Conservation (phyloP, 2,888 invertebrate species). For the Melanchra persicariae region DNA sequence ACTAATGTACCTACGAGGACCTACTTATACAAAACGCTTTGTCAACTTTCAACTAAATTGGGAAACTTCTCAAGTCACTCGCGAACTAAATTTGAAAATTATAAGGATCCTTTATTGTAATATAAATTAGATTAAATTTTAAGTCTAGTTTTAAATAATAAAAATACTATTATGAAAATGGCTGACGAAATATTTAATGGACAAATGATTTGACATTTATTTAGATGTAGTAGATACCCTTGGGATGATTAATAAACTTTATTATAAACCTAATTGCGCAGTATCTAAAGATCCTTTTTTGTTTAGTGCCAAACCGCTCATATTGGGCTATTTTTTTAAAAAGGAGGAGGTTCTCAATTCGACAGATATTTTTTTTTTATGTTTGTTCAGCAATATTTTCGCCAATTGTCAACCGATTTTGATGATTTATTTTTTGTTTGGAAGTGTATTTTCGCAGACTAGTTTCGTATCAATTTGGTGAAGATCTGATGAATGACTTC, state of each 20-base stretch:
- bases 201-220: neutral
- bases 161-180: neutral
- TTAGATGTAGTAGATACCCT: neutral
- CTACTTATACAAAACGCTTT: constrained; percentile 38
- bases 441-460: no score
- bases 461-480: no score
- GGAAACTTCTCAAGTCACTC: constrained; percentile 35
- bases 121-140: constrained; percentile 26
- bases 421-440: no score
- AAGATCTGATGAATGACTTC: no score
- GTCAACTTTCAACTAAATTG: constrained; percentile 39
- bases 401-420: no score
- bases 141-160: constrained; percentile 19
- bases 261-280: neutral
- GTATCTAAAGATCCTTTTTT: no score
- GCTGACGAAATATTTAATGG: neutral
- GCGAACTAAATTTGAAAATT: constrained; percentile 39
- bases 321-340: no score
- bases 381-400: no score
- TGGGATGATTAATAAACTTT: neutral
- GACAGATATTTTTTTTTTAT: no score
- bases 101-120: constrained; percentile 22
- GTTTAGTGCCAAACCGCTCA: no score
- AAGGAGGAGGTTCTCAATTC: no score
- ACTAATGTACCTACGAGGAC: neutral